Base-by-base conservation (phyloP, 2,797 vertebrate species). In the Cyprinella venusta region DNA sequence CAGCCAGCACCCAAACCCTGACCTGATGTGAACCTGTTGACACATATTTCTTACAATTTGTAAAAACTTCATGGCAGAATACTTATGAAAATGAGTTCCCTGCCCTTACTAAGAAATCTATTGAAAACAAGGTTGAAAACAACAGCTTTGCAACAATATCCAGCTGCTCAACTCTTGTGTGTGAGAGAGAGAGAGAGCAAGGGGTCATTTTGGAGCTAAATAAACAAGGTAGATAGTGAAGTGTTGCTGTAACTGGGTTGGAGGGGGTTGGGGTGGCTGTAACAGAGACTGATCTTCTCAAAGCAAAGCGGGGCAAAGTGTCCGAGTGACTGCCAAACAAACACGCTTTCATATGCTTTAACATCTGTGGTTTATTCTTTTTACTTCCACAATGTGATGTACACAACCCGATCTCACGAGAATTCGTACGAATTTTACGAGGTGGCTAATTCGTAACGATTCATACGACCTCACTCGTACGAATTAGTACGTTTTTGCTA, bases 171-270 rank as follows among this genome's bases (percentile, higher is more conserved):
- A 76, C 69, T 33, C 70, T 64, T 15, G 40, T 54, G n/a, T n/a
- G n/a, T n/a, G 50, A 33, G 79, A 5, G 13, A 10, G 40, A 74
- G 52, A 56, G 8, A 48, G 65, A 82, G 69, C 75, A 36, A 83
- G 84, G 50, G 86, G 85, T 89, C 85, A 83, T 56, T 75, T 79
- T 59, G 77, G 69, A 88, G 85, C 76, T 88, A 89, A 89, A 84
- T 82, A 88, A 86, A 86, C 82, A 78, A 69, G 76, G 79, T 68
- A 76, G 77, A 78, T 78, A 64, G 82, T 85, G 83, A 89, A 77
- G 75, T 70, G 81, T 78, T 83, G 70, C 82, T 63, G 65, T 84
- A 85, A 78, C 81, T 56, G 33, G 48, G 68, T 65, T 67, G 74
- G 81, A 79, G 75, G 86, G 85, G 75, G 68, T 56, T 59, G 61